Base-by-base conservation (phyloP, 2,113 vertebrate species). In the Octodon degus region DNA sequence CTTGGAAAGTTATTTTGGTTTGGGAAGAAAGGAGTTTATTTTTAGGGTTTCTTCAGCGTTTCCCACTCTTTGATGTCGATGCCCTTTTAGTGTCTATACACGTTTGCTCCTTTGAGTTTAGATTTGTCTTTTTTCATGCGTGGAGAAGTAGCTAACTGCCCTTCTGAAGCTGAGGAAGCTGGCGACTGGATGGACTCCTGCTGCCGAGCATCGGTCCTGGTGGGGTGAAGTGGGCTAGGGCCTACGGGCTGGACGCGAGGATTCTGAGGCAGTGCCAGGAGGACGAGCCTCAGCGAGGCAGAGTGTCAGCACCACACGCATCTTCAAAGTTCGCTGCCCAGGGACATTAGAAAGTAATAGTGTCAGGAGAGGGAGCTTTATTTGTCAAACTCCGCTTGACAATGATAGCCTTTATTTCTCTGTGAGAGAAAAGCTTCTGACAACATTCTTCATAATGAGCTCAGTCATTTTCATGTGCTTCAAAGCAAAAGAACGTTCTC, bases 401-500 rank as follows among this genome's bases (percentile, higher is more conserved):
- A 90, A 63, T 25, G 63, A 77, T 43, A 85, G 70, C 32, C 9
- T 90, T 72, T 72, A 43, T 16, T 92, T 82, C 30, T 95, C 30
- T 65, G 37, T 5, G 65, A 43, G 67, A 85, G 32, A 79, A 87
- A 72, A 63, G 1, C 43, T 94, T 91, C 53, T 90, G 84, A 85
- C 58, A 82, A 19, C 65, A n/a, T 62, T 76, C 84, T 93, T 89
- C 30, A n/a, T 88, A 84, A 94, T 87, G 85, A 96, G 24, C 60
- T 62, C 89, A 22, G 53, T 89, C 91, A 50, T 93, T 93, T 94
- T 93, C 68, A 40, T 14, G 40, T 81, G 5, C 37, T 58, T 85
- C 81, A 70, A 32, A 53, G n/a, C 30, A 58, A 92, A 86, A 89
- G 94, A 81, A 80, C 47, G 7, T 14, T 67, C 10, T 24, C 53